Base-by-base conservation (phyloP, 1,140 invertebrate genomes). In the Lepidurus packardi region DNA sequence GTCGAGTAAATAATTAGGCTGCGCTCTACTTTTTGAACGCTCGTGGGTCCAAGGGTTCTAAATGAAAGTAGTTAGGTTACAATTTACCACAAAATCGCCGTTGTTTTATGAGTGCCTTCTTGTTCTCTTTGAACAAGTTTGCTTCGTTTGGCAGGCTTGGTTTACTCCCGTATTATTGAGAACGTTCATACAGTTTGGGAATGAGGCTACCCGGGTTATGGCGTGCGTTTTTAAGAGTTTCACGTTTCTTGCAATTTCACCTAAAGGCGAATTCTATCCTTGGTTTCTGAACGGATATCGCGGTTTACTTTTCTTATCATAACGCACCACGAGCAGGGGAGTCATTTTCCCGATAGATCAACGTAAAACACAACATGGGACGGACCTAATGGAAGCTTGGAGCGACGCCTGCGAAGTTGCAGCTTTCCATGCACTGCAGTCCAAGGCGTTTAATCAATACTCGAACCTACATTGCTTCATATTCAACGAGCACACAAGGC, bases 391-490 rank as follows among this genome's bases (percentile, higher is more conserved):
- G 53, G 53, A 21, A 11, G 53, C 53, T 65, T 13, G 16, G 53
- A 65, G 53, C 53, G 53, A 65, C 53, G 53, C 53, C 53, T 65
- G 53, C 53, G 53, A 65, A 13, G 53, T 65, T 65, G 53, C 53
- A 16, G 53, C 53, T 65, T 65, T 65, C 53, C 53, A 65, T 65
- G 53, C 34, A 34, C 34, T 34, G 34, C 53, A 65, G 53, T 65
- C 53, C 13, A 65, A 65, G 13, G 53, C 53, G 53, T 21, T 13
- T 65, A 65, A 65, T 65, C 53, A 65, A 65, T 65, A 65, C 53
- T 65, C 8, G 53, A 65, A 65, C 53, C 53, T 65, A 16, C 53
- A 65, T 65, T 65, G 53, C 53, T 65, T 65, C 53, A 65, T 65
- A 65, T 65, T 65, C 16, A 21, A 65, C 53, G 53, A 65, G 21